Percentiles rank a stretch among this genome's conserved stretches.
phyloP scores from a whole-genome alignment of 1,140 invertebrate genomes.

The Lepidostoma basale region DNA sequence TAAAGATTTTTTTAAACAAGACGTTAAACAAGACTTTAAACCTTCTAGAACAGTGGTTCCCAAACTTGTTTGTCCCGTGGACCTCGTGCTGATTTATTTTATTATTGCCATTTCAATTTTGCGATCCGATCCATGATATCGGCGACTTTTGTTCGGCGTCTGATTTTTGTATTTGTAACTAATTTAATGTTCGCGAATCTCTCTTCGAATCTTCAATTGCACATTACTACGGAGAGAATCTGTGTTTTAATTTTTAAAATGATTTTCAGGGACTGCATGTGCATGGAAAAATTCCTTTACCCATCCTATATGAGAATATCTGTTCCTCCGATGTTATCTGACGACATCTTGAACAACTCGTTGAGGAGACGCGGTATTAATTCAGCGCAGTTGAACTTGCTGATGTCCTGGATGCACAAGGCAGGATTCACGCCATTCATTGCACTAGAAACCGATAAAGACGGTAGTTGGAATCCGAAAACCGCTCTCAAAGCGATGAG shows the following conservation, averaged over 20 bases:
- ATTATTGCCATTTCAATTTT: too few species aligned
- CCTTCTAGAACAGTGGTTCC: too few species aligned
- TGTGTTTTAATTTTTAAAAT: too few species aligned
- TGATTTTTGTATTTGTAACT: too few species aligned
- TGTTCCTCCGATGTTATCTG: conserved; percentile 62
- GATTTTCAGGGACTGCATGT: conserved; percentile 58
- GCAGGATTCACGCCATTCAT: conserved; percentile 59
- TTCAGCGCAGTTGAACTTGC: not conserved
- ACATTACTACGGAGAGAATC: too few species aligned
- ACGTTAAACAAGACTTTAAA: not conserved
- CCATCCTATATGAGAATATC: conserved; percentile 67
- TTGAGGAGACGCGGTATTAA: not conserved
- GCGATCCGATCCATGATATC: too few species aligned
- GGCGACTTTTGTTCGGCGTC: too few species aligned
- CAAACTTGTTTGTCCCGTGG: too few species aligned
- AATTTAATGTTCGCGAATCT: not conserved
- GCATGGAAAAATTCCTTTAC: conserved; percentile 64
- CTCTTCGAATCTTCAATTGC: not conserved
- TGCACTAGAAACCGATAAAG: conserved; percentile 54
- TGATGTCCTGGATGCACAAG: conserved; percentile 57
- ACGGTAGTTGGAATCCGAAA: conserved; percentile 61
- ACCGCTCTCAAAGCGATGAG: conserved; percentile 61
- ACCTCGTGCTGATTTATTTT: too few species aligned
- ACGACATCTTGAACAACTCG: conserved; percentile 51
- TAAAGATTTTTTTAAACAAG: too few species aligned